Conservation (phyloP, 2,888 invertebrate species). For the Eupithecia exiguata region DNA sequence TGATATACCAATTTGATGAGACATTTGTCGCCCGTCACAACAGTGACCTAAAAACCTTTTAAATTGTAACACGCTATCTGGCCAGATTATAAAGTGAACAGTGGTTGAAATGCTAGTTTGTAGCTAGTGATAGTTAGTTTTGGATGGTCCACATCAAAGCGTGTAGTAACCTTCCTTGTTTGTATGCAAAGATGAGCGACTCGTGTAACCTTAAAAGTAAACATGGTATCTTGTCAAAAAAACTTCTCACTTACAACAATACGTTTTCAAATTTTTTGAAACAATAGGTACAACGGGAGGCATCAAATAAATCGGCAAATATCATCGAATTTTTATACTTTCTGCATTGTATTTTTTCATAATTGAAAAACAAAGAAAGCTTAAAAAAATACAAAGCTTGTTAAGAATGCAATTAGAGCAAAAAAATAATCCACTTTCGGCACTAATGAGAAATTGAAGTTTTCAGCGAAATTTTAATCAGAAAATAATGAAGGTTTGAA, state of each 20-base stretch:
- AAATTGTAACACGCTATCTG: constrained; percentile 35
- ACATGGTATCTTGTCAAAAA: too few species aligned
- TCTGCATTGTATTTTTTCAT: neutral
- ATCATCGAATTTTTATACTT: too few species aligned
- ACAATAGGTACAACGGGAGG: too few species aligned
- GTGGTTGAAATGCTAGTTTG: neutral
- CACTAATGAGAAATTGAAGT: constrained; percentile 19
- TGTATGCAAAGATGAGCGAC: too few species aligned
- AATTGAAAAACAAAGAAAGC: neutral
- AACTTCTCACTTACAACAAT: too few species aligned
- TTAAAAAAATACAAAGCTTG: neutral
- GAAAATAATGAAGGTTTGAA: constrained; percentile 28
- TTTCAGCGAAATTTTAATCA: constrained; percentile 22
- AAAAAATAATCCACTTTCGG: constrained; percentile 18
- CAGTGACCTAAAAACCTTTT: constrained; percentile 31
- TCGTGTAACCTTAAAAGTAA: too few species aligned
- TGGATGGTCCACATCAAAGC: too few species aligned
- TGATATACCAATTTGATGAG: constrained; percentile 11
- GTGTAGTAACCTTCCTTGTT: too few species aligned
- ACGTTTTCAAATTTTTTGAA: too few species aligned
- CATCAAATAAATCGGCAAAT: too few species aligned
- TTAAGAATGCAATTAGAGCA: neutral
- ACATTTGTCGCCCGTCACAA: constrained; percentile 4
- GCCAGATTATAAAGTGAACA: neutral
- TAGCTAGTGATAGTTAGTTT: neutral